phyloP scores from a whole-genome alignment of 2,888 invertebrate species.

The Hetaerina titia region DNA sequence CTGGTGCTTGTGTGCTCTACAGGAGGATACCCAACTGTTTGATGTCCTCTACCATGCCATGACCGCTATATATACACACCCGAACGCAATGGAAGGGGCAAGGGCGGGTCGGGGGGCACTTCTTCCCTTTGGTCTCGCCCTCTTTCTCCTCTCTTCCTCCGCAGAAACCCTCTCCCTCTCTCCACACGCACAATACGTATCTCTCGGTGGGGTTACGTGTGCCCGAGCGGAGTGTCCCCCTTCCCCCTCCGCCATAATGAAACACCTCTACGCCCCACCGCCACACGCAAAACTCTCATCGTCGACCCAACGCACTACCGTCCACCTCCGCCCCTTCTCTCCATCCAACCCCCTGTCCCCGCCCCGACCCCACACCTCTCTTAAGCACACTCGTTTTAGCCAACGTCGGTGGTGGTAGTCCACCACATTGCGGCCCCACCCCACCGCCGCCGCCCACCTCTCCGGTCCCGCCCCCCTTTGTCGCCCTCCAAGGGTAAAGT shows the following conservation, averaged over 20 bases:
- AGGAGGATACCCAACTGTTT: constrained; percentile 55
- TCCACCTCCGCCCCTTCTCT: constrained; percentile 18
- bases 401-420: neutral
- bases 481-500: constrained; percentile 46
- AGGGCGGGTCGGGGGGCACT: constrained; percentile 60
- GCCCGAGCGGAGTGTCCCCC: neutral
- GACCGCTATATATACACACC: constrained; percentile 49
- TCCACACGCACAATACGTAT: neutral
- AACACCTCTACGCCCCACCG: neutral
- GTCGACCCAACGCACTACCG: neutral
- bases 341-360: neutral
- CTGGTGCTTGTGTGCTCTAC: constrained; percentile 60
- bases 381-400: constrained; percentile 7
- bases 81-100: constrained; percentile 40
- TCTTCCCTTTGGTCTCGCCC: constrained; percentile 57
- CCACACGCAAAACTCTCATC: constrained; percentile 26
- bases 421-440: neutral
- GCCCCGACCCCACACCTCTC: neutral
- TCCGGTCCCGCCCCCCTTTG: neutral
- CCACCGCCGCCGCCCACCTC: neutral
- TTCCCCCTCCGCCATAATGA: neutral
- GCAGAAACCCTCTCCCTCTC: neutral
- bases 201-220: no score
- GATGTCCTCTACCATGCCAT: constrained; percentile 40
- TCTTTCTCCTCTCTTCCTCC: constrained; percentile 16